phyloP scores from a whole-genome alignment of 2,888 invertebrate species.

The Morpho deidamia region DNA sequence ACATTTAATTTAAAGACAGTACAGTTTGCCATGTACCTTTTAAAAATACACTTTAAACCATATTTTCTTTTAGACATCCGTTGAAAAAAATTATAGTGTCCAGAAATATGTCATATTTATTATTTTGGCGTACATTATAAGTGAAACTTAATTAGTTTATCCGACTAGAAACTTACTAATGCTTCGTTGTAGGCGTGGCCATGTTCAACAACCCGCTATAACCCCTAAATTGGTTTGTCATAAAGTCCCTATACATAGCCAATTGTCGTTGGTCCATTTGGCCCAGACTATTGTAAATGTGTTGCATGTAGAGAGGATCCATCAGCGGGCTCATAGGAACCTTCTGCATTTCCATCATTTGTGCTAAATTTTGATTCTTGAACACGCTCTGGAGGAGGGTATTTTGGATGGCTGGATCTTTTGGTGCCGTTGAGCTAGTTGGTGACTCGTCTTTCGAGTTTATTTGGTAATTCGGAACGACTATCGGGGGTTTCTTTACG shows the following conservation, averaged over 20 bases:
- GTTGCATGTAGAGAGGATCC: constrained; percentile 61
- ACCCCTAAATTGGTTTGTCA: constrained; percentile 55
- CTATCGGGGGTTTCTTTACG: constrained; percentile 43
- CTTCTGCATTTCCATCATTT: constrained; percentile 44
- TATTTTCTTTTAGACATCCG: too few relatives aligned
- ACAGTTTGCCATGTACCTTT: too few relatives aligned
- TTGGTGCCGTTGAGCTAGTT: constrained; percentile 43
- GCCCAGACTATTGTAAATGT: constrained; percentile 56
- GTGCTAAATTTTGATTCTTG: constrained; percentile 33
- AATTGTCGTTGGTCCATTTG: constrained; percentile 63
- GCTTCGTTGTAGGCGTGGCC: constrained; percentile 67
- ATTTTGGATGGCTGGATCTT: constrained; percentile 1
- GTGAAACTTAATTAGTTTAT: constrained; percentile 1
- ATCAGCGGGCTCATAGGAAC: constrained; percentile 43
- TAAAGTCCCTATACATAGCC: constrained; percentile 61
- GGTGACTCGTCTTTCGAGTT: constrained; percentile 44
- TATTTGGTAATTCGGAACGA: constrained; percentile 60
- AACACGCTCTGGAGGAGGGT: constrained; percentile 26
- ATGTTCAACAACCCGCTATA: constrained; percentile 54
- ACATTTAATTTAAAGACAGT: not conserved
- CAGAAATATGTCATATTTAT: too few relatives aligned
- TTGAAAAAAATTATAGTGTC: too few relatives aligned
- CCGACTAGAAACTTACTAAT: constrained; percentile 35
- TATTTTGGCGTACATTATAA: constrained; percentile 6
- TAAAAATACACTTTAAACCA: too few relatives aligned